phyloP scores from a whole-genome alignment of 2,797 vertebrate genomes.

The Ibycter americanus region DNA sequence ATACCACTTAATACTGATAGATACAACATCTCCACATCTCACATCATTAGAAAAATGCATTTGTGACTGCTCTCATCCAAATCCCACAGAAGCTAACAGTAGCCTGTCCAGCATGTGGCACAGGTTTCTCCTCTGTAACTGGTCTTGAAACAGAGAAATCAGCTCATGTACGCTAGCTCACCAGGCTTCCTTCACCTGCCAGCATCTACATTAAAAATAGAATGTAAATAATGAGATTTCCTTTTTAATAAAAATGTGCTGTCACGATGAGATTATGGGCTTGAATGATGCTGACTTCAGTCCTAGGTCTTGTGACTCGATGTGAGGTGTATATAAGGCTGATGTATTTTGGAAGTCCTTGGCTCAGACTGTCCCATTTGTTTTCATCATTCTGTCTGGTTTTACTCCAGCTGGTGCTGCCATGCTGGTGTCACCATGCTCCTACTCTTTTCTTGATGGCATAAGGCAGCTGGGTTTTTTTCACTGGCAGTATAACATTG shows the following conservation, averaged over 20 bases:
- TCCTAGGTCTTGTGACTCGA: neutral
- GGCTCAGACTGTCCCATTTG: neutral
- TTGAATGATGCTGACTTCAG: neutral
- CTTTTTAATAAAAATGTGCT: neutral
- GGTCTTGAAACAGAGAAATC: neutral
- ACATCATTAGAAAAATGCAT: neutral
- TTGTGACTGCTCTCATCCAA: neutral
- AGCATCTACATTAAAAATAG: neutral
- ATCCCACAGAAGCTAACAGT: neutral
- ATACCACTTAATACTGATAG: neutral
- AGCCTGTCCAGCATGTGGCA: neutral
- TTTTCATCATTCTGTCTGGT: neutral
- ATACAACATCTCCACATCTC: neutral
- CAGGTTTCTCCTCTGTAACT: neutral
- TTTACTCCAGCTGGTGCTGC: neutral
- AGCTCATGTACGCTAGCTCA: neutral
- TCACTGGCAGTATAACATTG: neutral
- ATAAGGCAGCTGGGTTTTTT: neutral
- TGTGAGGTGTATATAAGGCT: neutral
- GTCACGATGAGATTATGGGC: neutral
- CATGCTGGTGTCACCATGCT: neutral
- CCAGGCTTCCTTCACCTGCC: neutral
- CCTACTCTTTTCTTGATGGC: neutral
- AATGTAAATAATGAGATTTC: conserved; percentile 14
- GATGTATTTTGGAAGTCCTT: conserved; percentile 2